phyloP scores from a whole-genome alignment of 2,888 invertebrate genomes.

The Phyto melanocephala region DNA sequence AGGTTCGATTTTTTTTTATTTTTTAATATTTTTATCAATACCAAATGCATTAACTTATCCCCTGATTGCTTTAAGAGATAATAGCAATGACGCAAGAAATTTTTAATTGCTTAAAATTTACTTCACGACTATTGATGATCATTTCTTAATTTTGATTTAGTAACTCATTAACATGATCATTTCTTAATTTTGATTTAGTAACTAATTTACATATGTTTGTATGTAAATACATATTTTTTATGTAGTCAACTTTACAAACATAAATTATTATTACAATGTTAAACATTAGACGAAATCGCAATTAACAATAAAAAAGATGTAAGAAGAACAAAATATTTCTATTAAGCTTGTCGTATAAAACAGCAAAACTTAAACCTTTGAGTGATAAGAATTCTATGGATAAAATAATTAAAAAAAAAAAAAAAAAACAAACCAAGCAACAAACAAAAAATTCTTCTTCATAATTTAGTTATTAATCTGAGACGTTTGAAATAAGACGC shows the following conservation, averaged over 20 bases:
- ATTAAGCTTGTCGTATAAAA: not conserved
- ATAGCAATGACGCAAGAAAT: too few relatives aligned
- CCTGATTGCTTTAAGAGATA: too few relatives aligned
- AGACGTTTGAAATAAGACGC: constrained; percentile 33
- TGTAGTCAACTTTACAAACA: not conserved
- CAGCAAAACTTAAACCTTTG: constrained; percentile 23
- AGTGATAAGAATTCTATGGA: constrained; percentile 52
- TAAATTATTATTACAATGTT: constrained; percentile 7
- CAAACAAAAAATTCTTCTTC: constrained; percentile 4
- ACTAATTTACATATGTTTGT: not conserved
- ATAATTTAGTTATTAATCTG: constrained; percentile 39
- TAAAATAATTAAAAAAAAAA: constrained; percentile 18
- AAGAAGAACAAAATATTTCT: constrained; percentile 7
- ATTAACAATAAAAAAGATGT: not conserved
- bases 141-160: too few relatives aligned
- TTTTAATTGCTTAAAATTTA: too few relatives aligned
- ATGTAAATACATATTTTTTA: not conserved
- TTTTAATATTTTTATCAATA: too few relatives aligned
- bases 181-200: too few relatives aligned
- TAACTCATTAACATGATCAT: too few relatives aligned
- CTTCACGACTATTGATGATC: too few relatives aligned
- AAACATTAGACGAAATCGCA: not conserved
- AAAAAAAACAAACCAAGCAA: not conserved
- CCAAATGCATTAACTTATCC: too few relatives aligned
- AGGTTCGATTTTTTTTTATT: too few relatives aligned